phyloP scores from a whole-genome alignment of 1,140 invertebrate species.

The Dreissena rostriformis region DNA sequence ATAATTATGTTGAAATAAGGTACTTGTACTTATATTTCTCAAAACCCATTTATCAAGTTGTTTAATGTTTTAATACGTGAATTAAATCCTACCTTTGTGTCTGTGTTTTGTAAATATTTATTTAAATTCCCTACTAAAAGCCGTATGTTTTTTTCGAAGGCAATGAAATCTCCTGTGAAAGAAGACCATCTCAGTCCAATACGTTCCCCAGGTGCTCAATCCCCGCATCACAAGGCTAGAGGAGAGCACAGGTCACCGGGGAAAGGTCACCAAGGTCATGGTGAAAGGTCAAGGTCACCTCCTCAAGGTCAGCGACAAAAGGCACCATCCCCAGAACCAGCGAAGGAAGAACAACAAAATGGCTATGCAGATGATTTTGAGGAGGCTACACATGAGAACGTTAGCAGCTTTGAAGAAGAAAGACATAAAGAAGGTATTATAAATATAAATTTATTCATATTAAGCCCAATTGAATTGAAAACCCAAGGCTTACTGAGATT shows the following conservation, averaged over 20 bases:
- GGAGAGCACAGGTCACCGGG: constrained; percentile 53
- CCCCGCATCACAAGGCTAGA: constrained; percentile 34
- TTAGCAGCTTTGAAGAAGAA: constrained; percentile 64
- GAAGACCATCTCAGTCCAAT: constrained; percentile 26
- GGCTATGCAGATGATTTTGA: constrained; percentile 66
- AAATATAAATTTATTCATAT: no score
- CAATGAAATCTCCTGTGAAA: constrained; percentile 53
- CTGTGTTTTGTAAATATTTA: no score
- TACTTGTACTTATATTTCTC: no score
- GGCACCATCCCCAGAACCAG: constrained; percentile 17
- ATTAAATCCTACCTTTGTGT: no score
- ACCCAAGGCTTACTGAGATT: no score
- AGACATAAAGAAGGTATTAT: constrained; percentile 42
- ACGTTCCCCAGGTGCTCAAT: constrained; percentile 20
- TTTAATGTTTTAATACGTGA: no score
- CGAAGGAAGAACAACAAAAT: constrained; percentile 57
- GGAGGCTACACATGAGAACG: constrained; percentile 66
- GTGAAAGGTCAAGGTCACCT: constrained; percentile 52
- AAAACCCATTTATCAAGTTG: no score
- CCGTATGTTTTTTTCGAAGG: constrained; percentile 5
- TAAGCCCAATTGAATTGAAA: no score
- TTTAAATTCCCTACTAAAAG: neutral
- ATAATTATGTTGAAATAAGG: no score
- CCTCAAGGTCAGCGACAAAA: constrained; percentile 17
- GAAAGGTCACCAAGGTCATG: constrained; percentile 19